Conservation (phyloP, 1,140 invertebrate genomes). For the Dysdera silvatica region DNA sequence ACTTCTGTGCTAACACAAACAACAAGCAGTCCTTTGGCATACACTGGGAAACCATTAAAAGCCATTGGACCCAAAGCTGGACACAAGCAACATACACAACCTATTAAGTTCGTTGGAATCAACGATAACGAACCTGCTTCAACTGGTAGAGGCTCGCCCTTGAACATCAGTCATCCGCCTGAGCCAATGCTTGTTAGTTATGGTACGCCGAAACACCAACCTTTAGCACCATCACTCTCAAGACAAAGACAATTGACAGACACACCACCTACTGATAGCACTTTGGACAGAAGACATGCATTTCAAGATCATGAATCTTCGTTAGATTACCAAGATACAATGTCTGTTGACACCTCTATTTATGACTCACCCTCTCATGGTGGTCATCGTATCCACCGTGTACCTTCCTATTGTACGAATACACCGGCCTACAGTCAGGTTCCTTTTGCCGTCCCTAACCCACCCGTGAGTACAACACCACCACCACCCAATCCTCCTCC, state of each 20-base stretch:
- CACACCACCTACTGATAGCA: constrained; percentile 10
- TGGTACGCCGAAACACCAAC: constrained; percentile 6
- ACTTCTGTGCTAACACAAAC: not conserved
- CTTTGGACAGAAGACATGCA: constrained; percentile 23
- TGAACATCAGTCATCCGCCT: constrained; percentile 18
- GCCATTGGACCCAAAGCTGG: constrained; percentile 33
- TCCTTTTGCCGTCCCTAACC: too few species aligned
- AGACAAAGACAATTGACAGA: constrained; percentile 7
- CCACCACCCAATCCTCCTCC: constrained; percentile 2
- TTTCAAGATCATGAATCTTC: constrained; percentile 23
- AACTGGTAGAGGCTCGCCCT: constrained; percentile 20
- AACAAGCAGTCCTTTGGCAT: not conserved
- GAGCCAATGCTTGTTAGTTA: not conserved
- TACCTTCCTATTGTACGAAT: constrained; percentile 25
- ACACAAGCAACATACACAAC: constrained; percentile 40
- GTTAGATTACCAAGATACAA: constrained; percentile 1
- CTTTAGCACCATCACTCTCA: constrained; percentile 12
- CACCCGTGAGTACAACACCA: not conserved
- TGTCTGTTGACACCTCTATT: constrained; percentile 21
- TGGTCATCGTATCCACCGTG: constrained; percentile 21
- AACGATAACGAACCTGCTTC: constrained; percentile 33
- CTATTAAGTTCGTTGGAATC: constrained; percentile 45
- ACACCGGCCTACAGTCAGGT: constrained; percentile 21
- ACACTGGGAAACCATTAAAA: constrained; percentile 14
- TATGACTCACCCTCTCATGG: constrained; percentile 18